Percentiles rank a stretch among this genome's conserved stretches.
phyloP scores from a whole-genome alignment of 2,113 vertebrate species.

The Dipodomys merriami region DNA sequence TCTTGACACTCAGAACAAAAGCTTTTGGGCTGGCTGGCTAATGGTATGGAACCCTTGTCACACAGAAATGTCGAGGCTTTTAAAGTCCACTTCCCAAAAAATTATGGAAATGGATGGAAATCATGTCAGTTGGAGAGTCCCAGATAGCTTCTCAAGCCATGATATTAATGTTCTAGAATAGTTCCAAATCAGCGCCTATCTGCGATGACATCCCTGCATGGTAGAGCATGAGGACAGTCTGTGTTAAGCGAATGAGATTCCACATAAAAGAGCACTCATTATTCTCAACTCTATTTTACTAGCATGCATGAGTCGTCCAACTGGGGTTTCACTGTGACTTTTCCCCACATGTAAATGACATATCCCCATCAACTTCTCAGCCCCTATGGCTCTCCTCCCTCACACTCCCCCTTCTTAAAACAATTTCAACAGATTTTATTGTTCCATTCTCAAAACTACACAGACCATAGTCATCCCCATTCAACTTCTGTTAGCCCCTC shows the following conservation, averaged over 20 bases:
- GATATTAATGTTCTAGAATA: not conserved
- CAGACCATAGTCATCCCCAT: too few species aligned
- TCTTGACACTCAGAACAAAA: not conserved
- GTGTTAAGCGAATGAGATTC: not conserved
- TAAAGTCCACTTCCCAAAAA: not conserved
- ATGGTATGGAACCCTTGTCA: fast-evolving
- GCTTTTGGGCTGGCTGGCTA: not conserved
- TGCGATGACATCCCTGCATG: not conserved
- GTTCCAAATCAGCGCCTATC: not conserved
- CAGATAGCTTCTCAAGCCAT: not conserved
- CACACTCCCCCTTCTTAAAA: too few species aligned
- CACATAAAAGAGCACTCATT: not conserved
- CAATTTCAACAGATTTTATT: too few species aligned
- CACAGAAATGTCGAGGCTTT: not conserved
- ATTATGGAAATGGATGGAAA: constrained; percentile 24
- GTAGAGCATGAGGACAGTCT: not conserved
- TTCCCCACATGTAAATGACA: too few species aligned
- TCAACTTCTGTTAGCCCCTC: too few species aligned
- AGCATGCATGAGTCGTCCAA: too few species aligned
- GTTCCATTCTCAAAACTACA: too few species aligned
- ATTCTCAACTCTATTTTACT: constrained; percentile 17
- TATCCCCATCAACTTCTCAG: too few species aligned
- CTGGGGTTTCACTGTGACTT: too few species aligned
- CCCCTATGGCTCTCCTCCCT: too few species aligned
- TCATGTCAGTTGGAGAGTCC: constrained; percentile 16